Base-by-base conservation (phyloP, 2,888 invertebrate genomes). In the Erannis defoliaria region DNA sequence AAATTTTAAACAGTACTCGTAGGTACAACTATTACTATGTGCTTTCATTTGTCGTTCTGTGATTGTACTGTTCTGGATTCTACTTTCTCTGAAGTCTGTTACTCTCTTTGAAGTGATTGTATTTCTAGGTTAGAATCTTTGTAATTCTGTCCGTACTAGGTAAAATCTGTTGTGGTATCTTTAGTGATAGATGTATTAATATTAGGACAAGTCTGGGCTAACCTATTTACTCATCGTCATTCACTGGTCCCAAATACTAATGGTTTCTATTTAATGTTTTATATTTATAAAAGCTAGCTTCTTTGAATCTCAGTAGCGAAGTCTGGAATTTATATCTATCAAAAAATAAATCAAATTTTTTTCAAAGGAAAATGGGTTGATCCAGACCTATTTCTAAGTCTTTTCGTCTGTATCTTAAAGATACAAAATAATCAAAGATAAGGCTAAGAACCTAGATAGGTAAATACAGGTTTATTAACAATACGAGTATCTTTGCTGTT, bases 91-190 rank as follows among this genome's bases (percentile, higher is more conserved):
- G 26, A 26, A 26, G 6, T 26, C 26, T 26, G 26, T 26, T 26
- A 26, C 31, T 19, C 18, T 21, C 51, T 51, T 9, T 42, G 16
- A 14, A 21, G 19, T 38, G 31, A 40, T n/a, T 10, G 19, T 48
- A 42, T 19, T 48, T 54, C 49, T 55, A 60, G 49, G 49, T 42
- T 54, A 61, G 49, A 37, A 50, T 61, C 35, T 60, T 54, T 55
- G 40, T 54, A 50, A 55, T 55, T 60, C 60, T 61, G 49, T 61
- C 60, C 60, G 49, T 61, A 54, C 35, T 54, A 54, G 48, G 33
- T 49, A 55, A 54, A 46, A 29, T 46, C 49, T 61, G 60, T 61
- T 55, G 49, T 61, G 54, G 54, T 55, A 60, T 48, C 29, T 45
- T 37, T 61, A 61, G 60, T 43, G 29, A 37, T 50, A 60, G 23